Conservation (phyloP, 2,797 vertebrate species). For the Enteromius trimaculatus region DNA sequence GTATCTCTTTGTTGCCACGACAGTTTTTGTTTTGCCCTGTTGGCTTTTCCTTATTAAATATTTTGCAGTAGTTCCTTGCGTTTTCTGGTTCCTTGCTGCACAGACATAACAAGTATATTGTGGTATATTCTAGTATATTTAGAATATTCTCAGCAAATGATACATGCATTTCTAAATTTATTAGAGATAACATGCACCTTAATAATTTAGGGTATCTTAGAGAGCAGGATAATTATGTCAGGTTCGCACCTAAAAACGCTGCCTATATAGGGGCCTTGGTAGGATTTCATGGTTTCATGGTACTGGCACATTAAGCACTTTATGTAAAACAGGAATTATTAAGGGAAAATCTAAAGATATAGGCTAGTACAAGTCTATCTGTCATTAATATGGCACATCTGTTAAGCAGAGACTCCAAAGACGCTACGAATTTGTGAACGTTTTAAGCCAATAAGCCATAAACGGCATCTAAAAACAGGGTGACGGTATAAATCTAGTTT, state of each 20-base stretch:
- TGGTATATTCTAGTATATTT: no score
- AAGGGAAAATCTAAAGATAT: slow-evolving; percentile 9
- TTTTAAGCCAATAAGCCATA: slow-evolving; percentile 41
- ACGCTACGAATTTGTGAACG: neutral
- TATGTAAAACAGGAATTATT: neutral
- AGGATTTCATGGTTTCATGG: neutral
- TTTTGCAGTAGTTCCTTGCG: no score
- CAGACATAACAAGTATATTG: no score
- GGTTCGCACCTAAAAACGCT: no score
- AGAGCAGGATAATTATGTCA: neutral
- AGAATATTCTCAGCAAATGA: neutral
- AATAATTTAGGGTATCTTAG: neutral
- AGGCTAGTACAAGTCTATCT: neutral
- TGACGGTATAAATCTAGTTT: slow-evolving; percentile 43
- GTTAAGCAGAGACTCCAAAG: slow-evolving; percentile 17
- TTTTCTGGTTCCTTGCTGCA: no score
- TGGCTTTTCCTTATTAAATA: no score
- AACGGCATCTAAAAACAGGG: slow-evolving; percentile 31
- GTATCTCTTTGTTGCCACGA: no score
- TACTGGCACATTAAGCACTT: neutral
- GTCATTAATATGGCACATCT: slow-evolving; percentile 25
- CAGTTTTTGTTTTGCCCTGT: no score
- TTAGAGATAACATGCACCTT: neutral
- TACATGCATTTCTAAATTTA: neutral
- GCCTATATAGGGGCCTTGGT: no score